Conservation (phyloP, 2,113 vertebrate genomes). For the Cephalopholis sonnerati region DNA sequence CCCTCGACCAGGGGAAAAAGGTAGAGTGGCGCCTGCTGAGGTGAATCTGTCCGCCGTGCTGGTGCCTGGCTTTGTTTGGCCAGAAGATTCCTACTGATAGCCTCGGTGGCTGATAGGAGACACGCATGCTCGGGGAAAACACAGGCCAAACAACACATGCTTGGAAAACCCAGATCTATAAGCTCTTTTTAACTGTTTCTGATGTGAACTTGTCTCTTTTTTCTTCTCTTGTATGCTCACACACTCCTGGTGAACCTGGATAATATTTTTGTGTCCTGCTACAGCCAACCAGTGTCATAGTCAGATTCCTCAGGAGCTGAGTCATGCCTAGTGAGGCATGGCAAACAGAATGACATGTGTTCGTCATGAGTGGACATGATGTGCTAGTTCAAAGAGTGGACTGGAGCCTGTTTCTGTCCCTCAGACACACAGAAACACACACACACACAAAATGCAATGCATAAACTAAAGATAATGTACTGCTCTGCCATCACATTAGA, state of each 20-base stretch:
- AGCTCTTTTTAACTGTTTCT: not conserved
- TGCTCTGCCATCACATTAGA: not conserved
- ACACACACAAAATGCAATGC: not conserved
- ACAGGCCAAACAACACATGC: not conserved
- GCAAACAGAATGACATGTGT: constrained; percentile 30
- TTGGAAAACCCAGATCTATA: constrained; percentile 11
- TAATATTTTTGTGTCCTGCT: not conserved
- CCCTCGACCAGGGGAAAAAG: constrained; percentile 60
- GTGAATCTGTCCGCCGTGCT: constrained; percentile 73
- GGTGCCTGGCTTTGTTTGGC: constrained; percentile 85
- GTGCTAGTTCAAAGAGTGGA: not conserved
- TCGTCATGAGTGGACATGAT: constrained; percentile 20
- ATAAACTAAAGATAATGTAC: not conserved
- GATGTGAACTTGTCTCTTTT: no score
- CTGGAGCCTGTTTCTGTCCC: constrained; percentile 3
- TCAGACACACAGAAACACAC: not conserved
- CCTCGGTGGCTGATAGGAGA: constrained; percentile 35
- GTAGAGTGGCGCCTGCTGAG: constrained; percentile 79
- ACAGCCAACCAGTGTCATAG: not conserved
- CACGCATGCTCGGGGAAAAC: not conserved
- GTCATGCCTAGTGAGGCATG: constrained; percentile 29
- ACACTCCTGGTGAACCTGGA: not conserved
- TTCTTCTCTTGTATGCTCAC: not conserved
- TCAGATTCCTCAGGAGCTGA: constrained; percentile 17
- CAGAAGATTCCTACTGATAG: constrained; percentile 82